Evolutionary conservation across 2,113 vertebrate species (phyloP).

Genomic region (Xyliphius kryptos): DNA sequence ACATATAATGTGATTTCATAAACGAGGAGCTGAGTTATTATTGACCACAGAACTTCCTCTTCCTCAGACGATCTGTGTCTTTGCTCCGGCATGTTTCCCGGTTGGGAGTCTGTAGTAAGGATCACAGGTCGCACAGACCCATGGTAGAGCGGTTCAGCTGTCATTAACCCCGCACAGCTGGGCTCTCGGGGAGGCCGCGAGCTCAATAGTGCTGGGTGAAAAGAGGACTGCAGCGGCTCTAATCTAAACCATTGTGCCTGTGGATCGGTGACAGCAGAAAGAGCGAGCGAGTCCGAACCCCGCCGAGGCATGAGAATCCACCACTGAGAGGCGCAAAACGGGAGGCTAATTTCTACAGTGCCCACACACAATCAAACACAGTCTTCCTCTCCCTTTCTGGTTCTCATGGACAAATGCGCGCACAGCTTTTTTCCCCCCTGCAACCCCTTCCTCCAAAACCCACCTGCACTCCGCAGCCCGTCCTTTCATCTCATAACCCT

Average conservation of each 20-base stretch:
- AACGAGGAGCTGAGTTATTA: no score
- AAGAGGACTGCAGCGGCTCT: conserved; percentile 26
- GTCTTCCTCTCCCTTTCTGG: neutral
- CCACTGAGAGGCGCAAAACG: conserved; percentile 31
- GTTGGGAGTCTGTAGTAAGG: conserved; percentile 21
- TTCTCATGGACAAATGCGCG: neutral
- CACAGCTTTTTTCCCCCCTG: neutral
- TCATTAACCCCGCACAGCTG: conserved; percentile 44
- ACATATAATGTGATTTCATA: no score
- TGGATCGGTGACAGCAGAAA: conserved; percentile 26
- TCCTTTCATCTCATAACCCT: conserved; percentile 28
- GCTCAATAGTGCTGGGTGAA: conserved; percentile 5
- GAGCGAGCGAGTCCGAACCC: conserved; percentile 10
- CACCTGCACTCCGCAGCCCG: conserved; percentile 26
- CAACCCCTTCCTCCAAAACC: conserved; percentile 16
- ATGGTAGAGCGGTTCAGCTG: conserved; percentile 29
- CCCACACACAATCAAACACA: conserved; percentile 5
- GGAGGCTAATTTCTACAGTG: conserved; percentile 37
- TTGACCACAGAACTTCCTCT: no score
- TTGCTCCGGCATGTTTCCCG: conserved; percentile 22
- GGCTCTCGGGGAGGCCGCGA: conserved; percentile 16
- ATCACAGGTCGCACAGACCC: conserved; percentile 10
- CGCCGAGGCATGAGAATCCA: conserved; percentile 20
- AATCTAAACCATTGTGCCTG: conserved; percentile 33
- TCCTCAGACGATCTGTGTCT: neutral